These are phyloP conservation scores for Lithobates pipiens DNA, from an alignment of 2,797 vertebrate species.

Conservation along the genomic window DNA sequence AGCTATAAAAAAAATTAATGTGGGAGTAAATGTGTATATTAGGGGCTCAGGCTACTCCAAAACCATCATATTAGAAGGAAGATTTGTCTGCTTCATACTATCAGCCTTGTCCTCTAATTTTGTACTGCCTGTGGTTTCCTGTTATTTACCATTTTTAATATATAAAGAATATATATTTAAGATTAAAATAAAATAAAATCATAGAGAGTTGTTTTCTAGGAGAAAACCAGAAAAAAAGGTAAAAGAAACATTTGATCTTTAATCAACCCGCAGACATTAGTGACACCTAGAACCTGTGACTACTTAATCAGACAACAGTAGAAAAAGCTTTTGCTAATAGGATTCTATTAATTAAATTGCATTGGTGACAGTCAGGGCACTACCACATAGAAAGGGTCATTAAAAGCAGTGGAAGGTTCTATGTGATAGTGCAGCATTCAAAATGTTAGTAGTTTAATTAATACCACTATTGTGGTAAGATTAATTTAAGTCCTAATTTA, in stretches of 20 bases:
- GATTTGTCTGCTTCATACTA: too few relatives aligned
- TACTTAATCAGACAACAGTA: constrained; percentile 13
- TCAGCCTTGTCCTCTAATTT: too few relatives aligned
- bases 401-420: constrained; percentile 27
- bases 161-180: background rate
- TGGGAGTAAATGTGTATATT: too few relatives aligned
- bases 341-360: constrained; percentile 46
- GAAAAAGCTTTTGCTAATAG: constrained; percentile 24
- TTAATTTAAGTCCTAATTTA: constrained; percentile 18
- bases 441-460: constrained; percentile 39
- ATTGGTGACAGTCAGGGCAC: constrained; percentile 10
- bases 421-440: constrained; percentile 6
- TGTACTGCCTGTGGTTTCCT: background rate
- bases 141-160: too few relatives aligned
- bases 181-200: background rate
- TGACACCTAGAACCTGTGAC: background rate
- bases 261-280: background rate
- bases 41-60: too few relatives aligned
- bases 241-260: background rate
- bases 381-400: constrained; percentile 28
- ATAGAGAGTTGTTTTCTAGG: background rate
- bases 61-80: too few relatives aligned
- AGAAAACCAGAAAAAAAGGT: background rate
- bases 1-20: too few relatives aligned
- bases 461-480: constrained; percentile 6